Conservation (phyloP, 2,888 invertebrate species). For the Phyllotreta striolata region DNA sequence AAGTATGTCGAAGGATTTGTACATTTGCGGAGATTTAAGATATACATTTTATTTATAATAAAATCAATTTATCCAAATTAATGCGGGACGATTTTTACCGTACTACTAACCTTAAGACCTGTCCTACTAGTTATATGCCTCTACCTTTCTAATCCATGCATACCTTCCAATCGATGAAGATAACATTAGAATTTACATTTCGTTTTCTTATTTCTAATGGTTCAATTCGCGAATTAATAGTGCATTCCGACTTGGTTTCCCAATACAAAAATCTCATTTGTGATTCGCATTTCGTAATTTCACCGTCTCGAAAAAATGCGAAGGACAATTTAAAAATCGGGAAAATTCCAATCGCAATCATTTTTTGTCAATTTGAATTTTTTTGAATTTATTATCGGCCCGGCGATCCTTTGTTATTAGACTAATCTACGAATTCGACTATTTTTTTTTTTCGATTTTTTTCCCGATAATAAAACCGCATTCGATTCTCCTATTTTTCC, state of each 20-base stretch:
- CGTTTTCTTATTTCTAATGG: conserved; percentile 3
- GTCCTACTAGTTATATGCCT: conserved; percentile 9
- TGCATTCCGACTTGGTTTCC: too few species aligned
- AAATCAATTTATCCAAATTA: too few species aligned
- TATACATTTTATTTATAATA: too few species aligned
- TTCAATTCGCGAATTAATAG: conserved; percentile 15
- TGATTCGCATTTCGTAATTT: too few species aligned
- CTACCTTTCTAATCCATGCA: conserved; percentile 14
- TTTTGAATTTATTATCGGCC: neutral
- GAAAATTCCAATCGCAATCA: too few species aligned
- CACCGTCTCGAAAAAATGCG: too few species aligned
- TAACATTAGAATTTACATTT: conserved; percentile 16
- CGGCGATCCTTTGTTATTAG: neutral
- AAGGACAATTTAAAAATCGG: too few species aligned
- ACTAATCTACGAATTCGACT: conserved; percentile 8
- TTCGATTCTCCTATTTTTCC: neutral
- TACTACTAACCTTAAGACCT: conserved; percentile 14
- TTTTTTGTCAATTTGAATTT: too few species aligned
- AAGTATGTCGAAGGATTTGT: too few species aligned
- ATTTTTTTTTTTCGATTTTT: conserved; percentile 7
- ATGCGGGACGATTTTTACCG: neutral
- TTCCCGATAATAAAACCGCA: conserved; percentile 19
- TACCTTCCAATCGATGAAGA: conserved; percentile 9
- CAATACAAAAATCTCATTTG: too few species aligned
- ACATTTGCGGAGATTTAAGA: too few species aligned